These are phyloP conservation scores for Entosphenus tridentatus DNA, from an alignment of 2,113 vertebrate species.

Conservation along the genomic window DNA sequence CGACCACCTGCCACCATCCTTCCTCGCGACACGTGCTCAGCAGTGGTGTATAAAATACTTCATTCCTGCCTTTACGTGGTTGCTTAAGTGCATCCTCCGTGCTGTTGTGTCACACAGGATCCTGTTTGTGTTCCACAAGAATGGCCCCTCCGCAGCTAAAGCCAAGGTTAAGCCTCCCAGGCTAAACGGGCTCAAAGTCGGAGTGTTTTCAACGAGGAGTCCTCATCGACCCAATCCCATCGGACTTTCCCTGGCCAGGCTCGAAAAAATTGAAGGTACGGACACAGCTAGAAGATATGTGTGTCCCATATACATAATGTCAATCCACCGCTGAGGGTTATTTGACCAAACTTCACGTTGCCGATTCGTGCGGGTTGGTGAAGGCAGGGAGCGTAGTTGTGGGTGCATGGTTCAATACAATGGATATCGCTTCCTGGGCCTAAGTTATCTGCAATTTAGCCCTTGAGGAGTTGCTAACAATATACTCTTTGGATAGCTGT, in stretches of 20 bases:
- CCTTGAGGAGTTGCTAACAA: too few species aligned
- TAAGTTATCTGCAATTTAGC: too few species aligned
- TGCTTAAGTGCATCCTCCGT: not conserved
- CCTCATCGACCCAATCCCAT: slow-evolving; percentile 54
- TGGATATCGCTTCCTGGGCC: not conserved
- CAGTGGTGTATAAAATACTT: not conserved
- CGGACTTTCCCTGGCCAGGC: slow-evolving; percentile 41
- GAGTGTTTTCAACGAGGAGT: slow-evolving; percentile 54
- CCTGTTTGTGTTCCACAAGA: slow-evolving; percentile 63
- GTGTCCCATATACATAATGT: too few species aligned
- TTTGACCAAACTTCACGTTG: too few species aligned
- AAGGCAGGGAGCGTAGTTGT: not conserved
- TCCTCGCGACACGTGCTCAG: not conserved
- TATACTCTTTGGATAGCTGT: too few species aligned
- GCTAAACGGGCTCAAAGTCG: slow-evolving; percentile 39
- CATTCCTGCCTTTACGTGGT: not conserved
- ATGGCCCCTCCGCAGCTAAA: slow-evolving; percentile 43
- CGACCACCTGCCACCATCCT: not conserved
- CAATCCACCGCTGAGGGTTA: too few species aligned
- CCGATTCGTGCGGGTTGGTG: not conserved
- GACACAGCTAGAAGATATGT: slow-evolving; percentile 3
- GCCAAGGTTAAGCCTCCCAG: slow-evolving; percentile 59
- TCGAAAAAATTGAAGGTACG: slow-evolving; percentile 40
- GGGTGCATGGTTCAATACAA: not conserved
- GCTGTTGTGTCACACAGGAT: slow-evolving; percentile 24